Evolutionary conservation across 2,113 vertebrate genomes (phyloP).

Genomic region (Erythrocercus mccallii): DNA sequence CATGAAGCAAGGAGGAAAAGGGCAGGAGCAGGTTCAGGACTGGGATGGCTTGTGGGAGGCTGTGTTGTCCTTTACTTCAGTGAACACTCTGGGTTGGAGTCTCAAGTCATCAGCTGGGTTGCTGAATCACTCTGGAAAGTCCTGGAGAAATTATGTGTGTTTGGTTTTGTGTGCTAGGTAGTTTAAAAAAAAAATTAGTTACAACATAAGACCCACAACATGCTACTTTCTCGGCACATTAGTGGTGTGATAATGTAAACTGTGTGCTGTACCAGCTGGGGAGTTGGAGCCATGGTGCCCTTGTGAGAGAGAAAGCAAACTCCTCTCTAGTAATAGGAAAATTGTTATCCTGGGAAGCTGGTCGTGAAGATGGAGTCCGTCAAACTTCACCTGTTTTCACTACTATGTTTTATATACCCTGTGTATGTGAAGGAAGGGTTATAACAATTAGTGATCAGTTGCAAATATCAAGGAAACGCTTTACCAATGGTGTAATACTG

Average conservation of each 20-base stretch:
- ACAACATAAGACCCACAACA: background rate
- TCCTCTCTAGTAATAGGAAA: constrained; percentile 59
- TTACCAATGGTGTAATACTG: background rate
- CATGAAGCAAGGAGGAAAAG: background rate
- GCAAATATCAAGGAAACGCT: background rate
- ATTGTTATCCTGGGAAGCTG: constrained; percentile 59
- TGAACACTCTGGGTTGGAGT: background rate
- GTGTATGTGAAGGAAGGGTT: constrained; percentile 28
- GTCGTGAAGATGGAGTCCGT: constrained; percentile 65
- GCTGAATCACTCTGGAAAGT: background rate
- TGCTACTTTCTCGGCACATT: constrained; percentile 42
- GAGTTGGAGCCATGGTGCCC: constrained; percentile 65
- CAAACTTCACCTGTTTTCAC: constrained; percentile 76
- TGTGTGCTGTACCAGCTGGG: constrained; percentile 56
- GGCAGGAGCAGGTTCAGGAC: background rate
- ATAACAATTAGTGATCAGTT: constrained; percentile 11
- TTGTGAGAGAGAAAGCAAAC: constrained; percentile 45
- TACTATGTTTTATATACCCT: constrained; percentile 54
- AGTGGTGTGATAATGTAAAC: constrained; percentile 53
- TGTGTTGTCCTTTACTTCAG: background rate
- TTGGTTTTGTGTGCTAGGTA: background rate
- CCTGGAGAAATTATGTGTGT: background rate
- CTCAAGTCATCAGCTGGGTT: background rate
- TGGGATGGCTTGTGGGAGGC: background rate
- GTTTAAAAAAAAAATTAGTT: background rate